These are phyloP conservation scores for Hylia prasina DNA, from an alignment of 2,113 vertebrate genomes.

Conservation along the genomic window DNA sequence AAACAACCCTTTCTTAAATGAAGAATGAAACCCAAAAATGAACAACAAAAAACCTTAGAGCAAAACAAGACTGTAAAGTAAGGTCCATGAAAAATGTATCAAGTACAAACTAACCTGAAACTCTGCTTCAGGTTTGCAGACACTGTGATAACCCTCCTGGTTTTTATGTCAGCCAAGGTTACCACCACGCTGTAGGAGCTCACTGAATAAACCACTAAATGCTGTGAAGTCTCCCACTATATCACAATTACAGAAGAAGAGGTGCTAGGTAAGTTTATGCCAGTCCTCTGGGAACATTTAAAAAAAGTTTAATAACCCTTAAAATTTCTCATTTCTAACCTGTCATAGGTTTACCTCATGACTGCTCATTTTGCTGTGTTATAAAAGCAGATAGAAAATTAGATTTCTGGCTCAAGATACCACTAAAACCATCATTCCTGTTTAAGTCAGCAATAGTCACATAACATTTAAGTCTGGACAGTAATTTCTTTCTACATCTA, in stretches of 20 bases:
- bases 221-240: not conserved
- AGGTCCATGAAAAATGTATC: not conserved
- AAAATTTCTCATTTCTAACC: conserved; percentile 55
- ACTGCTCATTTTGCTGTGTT: conserved; percentile 25
- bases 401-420: conserved; percentile 4
- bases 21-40: not conserved
- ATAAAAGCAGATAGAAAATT: conserved; percentile 19
- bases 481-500: not conserved
- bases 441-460: not conserved
- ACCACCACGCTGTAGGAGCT: not conserved
- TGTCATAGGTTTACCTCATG: conserved; percentile 14
- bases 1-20: not conserved
- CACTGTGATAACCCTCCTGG: not conserved
- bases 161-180: not conserved
- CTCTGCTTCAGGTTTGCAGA: not conserved
- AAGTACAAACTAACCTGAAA: not conserved
- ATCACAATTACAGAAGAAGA: conserved; percentile 25
- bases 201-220: not conserved
- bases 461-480: not conserved
- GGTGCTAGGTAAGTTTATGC: not conserved
- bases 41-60: not conserved
- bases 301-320: conserved; percentile 44
- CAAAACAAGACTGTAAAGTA: not conserved
- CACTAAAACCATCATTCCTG: not conserved
- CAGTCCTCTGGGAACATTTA: conserved; percentile 10